Percentiles rank a stretch among this genome's conserved stretches.
Conservation (phyloP, 2,888 invertebrate species). For the Synergus itoensis region DNA sequence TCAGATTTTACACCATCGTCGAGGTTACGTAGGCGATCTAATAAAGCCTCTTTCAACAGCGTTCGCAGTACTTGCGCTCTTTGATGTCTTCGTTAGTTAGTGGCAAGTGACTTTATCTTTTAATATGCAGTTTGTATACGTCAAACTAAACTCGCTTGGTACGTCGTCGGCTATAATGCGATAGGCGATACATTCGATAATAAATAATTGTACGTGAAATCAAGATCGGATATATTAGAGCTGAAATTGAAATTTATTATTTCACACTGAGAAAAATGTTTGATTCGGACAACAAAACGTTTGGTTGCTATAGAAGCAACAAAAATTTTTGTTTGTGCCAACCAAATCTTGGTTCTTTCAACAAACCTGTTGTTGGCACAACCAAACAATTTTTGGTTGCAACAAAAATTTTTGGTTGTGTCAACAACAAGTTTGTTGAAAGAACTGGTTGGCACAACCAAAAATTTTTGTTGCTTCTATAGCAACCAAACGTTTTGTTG, state of each 20-base stretch:
- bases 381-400: too few species aligned
- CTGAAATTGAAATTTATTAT: neutral
- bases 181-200: constrained; percentile 21
- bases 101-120: constrained; percentile 59
- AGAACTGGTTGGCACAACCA: too few species aligned
- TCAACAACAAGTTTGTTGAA: too few species aligned
- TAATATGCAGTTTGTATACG: constrained; percentile 43
- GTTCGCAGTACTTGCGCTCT: constrained; percentile 58
- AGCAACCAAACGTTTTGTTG: too few species aligned
- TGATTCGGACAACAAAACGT: too few species aligned
- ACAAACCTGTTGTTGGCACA: too few species aligned
- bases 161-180: constrained; percentile 56
- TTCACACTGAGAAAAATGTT: neutral
- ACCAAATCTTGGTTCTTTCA: too few species aligned
- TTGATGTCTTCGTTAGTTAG: constrained; percentile 69
- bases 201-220: neutral
- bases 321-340: too few species aligned
- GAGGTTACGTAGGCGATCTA: constrained; percentile 70
- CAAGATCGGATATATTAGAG: neutral
- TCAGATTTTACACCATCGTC: constrained; percentile 59
- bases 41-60: constrained; percentile 67
- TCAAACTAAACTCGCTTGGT: constrained; percentile 21
- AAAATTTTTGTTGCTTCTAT: too few species aligned
- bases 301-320: too few species aligned
- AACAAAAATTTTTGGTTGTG: too few species aligned